Conservation (phyloP, 1,140 invertebrate genomes). For the Drosophila bocki region DNA sequence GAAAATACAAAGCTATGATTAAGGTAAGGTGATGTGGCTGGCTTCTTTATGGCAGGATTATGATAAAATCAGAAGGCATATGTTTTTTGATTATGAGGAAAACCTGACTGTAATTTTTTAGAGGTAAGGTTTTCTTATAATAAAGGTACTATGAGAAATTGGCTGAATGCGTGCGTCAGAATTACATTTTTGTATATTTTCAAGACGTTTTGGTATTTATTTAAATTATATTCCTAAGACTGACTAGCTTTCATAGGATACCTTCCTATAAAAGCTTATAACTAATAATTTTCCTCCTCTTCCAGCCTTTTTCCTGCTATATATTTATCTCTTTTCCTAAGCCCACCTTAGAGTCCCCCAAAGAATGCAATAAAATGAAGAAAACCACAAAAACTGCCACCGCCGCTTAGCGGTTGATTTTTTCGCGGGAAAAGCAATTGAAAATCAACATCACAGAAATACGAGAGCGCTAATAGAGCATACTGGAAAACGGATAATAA, state of each 20-base stretch:
- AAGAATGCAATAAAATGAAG: conserved; percentile 38
- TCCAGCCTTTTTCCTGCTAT: too few species aligned
- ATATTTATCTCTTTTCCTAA: too few species aligned
- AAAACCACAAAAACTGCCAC: conserved; percentile 18
- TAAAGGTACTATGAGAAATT: background rate
- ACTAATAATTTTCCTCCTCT: too few species aligned
- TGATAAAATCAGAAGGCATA: conserved; percentile 18
- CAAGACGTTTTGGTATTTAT: background rate
- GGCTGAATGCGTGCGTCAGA: too few species aligned
- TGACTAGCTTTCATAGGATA: background rate
- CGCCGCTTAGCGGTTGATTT: conserved; percentile 47
- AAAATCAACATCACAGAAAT: conserved; percentile 28
- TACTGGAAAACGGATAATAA: conserved; percentile 70
- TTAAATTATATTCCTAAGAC: accelerated
- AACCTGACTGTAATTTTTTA: background rate
- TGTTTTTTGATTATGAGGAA: conserved; percentile 3
- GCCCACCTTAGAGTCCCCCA: conserved; percentile 20
- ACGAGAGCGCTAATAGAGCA: conserved; percentile 17
- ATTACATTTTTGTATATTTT: background rate
- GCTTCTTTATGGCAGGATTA: conserved; percentile 14
- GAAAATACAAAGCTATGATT: conserved; percentile 44
- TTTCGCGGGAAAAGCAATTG: conserved; percentile 34
- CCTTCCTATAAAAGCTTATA: too few species aligned
- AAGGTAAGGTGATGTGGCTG: conserved; percentile 50
- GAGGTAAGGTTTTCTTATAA: background rate